A percentile compares a stretch with the other conserved stretches of the same genome.
Conservation (phyloP, 2,113 vertebrate species). For the Cochlearius cochlearius region DNA sequence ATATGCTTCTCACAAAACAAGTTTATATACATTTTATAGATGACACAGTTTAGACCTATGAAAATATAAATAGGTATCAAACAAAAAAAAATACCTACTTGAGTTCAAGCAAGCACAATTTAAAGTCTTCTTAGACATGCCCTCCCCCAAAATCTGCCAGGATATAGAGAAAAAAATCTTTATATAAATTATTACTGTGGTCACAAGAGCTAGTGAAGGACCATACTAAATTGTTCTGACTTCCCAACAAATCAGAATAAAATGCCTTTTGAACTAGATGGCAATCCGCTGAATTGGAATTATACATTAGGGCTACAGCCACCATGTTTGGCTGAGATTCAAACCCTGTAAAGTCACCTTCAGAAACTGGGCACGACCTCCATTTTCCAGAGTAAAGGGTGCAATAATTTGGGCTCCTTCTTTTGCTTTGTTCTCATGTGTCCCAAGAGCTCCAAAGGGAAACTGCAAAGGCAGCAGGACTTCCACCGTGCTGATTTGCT, state of each 20-base stretch:
- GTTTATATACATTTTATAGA: background rate
- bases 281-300: background rate
- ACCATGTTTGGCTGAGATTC: background rate
- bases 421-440: background rate
- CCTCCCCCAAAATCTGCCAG: background rate
- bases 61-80: slow-evolving; percentile 7
- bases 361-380: background rate
- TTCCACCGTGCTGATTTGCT: background rate
- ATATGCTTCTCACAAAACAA: background rate
- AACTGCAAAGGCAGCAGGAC: background rate
- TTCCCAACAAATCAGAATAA: background rate
- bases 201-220: background rate
- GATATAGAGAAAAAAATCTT: background rate
- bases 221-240: background rate
- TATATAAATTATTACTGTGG: background rate
- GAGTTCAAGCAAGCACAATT: slow-evolving; percentile 32
- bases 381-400: background rate
- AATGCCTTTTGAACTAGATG: background rate
- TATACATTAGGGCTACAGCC: background rate
- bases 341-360: background rate
- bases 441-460: background rate
- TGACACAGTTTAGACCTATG: background rate
- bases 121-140: background rate
- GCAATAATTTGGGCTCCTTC: background rate
- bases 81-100: background rate